Base-by-base conservation (phyloP, 2,888 invertebrate genomes). In the Apamea monoglypha region DNA sequence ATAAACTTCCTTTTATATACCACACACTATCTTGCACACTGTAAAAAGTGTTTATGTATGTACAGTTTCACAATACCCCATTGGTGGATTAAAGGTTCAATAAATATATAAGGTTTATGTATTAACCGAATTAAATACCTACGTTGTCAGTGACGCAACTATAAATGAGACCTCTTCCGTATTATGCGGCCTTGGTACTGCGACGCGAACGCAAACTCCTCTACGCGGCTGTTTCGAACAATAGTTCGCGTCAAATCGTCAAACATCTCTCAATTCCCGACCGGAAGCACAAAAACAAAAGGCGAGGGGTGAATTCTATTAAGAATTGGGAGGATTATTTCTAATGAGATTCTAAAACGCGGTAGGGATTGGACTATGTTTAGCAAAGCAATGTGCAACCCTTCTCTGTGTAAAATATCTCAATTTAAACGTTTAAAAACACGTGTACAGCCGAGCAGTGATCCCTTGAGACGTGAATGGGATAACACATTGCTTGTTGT, bases 361-460 rank as follows among this genome's bases (percentile, higher is more conserved):
- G 91, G 93, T 86, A 88, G 88, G 87, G 83, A 88, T 88, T 87
- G 91, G 92, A 94, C 93, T 95, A 95, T 94, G 95, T 96, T 95
- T 96, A 95, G 96, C 96, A 92, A 94, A 93, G 94, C 93, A 92
- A 93, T 90, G 91, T 91, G 92, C 93, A 96, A 96, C 96, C 96
- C 96, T 96, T 96, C 94, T 76, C 67, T 89, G 91, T 94, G 95
- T 96, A 95, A 95, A 96, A 95, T 95, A 95, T 95, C 93, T 95
- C 93, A 93, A 92, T 95, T 96, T 95, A 95, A 96, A 94, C 93
- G 95, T 91, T 94, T 90, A 92, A 91, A 84, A 96, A 96, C 96
- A 97, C 93, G 93, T 97, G 96, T 96, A 96, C 93, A 91, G 90
- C 93, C 92, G 93, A 93, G 92, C 93, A 93, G 85, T 94, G 95